These are phyloP conservation scores for Catajapyx aquilonaris DNA, from an alignment of 1,140 invertebrate species.

Conservation along the genomic window DNA sequence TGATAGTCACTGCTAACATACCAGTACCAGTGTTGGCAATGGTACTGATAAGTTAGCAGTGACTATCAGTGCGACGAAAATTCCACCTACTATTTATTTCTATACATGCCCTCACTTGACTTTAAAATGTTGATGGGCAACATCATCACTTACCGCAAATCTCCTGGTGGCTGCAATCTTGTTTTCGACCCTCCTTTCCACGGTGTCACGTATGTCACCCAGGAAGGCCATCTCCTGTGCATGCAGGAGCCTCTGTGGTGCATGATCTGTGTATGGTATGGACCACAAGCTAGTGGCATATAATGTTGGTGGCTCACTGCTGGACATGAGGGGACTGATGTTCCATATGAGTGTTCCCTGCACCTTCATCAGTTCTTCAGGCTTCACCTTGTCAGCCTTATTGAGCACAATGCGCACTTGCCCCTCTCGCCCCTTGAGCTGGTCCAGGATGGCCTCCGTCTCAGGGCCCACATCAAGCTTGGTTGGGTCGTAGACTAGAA, in stretches of 20 bases:
- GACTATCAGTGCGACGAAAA: too few species aligned
- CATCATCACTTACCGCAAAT: slow-evolving; percentile 73
- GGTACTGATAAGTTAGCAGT: too few species aligned
- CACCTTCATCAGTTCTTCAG: slow-evolving; percentile 78
- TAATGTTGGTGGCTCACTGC: slow-evolving; percentile 80
- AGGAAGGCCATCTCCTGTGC: slow-evolving; percentile 76
- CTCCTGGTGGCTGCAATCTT: slow-evolving; percentile 79
- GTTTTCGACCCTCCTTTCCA: slow-evolving; percentile 76
- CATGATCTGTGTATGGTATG: slow-evolving; percentile 54
- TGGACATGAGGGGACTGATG: slow-evolving; percentile 82
- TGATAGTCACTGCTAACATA: too few species aligned
- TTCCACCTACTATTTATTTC: too few species aligned
- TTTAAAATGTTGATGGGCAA: too few species aligned
- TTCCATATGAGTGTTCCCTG: slow-evolving; percentile 90
- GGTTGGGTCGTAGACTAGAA: slow-evolving; percentile 82
- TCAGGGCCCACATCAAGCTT: slow-evolving; percentile 87
- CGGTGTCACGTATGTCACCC: slow-evolving; percentile 56
- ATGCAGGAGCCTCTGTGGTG: slow-evolving; percentile 49
- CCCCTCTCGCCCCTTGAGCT: slow-evolving; percentile 77
- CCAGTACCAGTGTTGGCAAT: too few species aligned
- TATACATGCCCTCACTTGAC: too few species aligned
- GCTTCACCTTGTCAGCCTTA: slow-evolving; percentile 82
- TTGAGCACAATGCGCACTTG: slow-evolving; percentile 81
- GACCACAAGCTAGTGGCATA: slow-evolving; percentile 84
- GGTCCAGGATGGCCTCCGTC: slow-evolving; percentile 79